A percentile compares a stretch with the other conserved stretches of the same genome.
Evolutionary conservation across 2,113 vertebrate genomes (phyloP).

Genomic region (Pachyramphus minor): DNA sequence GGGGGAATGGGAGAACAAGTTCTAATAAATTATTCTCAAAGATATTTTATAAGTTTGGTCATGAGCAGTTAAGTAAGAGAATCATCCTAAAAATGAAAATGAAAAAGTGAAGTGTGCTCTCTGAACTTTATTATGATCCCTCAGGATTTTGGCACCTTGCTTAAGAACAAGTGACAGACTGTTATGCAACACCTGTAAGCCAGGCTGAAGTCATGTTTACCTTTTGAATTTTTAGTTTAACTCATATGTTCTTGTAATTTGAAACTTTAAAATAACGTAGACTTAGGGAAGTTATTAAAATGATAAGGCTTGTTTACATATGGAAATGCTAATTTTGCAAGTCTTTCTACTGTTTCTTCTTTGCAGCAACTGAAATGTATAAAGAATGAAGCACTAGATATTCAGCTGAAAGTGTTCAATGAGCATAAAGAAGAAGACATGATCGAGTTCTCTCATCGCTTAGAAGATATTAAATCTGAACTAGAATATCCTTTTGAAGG

Average conservation of each 20-base stretch:
- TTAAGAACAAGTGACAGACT: neutral
- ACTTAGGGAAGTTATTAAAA: neutral
- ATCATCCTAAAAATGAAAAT: slow-evolving; percentile 35
- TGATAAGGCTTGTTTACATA: neutral
- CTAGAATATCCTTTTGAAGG: slow-evolving; percentile 93
- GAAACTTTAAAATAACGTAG: neutral
- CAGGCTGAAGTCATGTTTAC: neutral
- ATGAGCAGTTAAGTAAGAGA: slow-evolving; percentile 4
- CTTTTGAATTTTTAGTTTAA: neutral
- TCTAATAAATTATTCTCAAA: neutral
- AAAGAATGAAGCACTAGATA: slow-evolving; percentile 93
- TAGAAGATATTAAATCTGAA: slow-evolving; percentile 92
- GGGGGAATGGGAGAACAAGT: neutral
- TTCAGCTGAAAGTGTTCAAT: slow-evolving; percentile 95
- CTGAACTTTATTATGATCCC: neutral
- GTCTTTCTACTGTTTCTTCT: neutral
- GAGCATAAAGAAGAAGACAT: slow-evolving; percentile 97
- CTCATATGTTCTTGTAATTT: neutral
- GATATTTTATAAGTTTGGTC: slow-evolving; percentile 23
- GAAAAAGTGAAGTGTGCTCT: neutral
- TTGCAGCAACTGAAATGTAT: slow-evolving; percentile 74
- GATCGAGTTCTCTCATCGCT: slow-evolving; percentile 91
- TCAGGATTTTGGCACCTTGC: neutral
- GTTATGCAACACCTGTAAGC: neutral
- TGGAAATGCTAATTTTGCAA: neutral